phyloP scores from a whole-genome alignment of 2,888 invertebrate species.

The Pseudolycoriella hygida region DNA sequence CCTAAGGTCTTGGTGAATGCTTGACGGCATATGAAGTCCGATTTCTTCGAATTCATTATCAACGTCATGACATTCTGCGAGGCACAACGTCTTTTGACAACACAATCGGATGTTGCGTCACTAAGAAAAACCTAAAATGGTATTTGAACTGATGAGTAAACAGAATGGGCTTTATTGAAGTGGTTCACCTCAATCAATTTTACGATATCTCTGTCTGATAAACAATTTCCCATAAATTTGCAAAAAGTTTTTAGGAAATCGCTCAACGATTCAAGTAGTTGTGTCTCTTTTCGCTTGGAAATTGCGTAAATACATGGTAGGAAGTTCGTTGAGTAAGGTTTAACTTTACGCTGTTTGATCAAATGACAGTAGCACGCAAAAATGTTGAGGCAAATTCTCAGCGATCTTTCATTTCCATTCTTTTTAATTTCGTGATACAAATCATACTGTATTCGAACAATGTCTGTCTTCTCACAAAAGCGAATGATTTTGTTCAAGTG shows the following conservation, averaged over 20 bases:
- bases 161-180: too few species aligned
- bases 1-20: conserved; percentile 25
- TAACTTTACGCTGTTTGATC: conserved; percentile 59
- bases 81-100: conserved; percentile 65
- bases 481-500: conserved; percentile 62
- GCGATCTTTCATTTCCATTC: conserved; percentile 43
- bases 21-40: conserved; percentile 33
- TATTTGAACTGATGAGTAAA: conserved; percentile 5
- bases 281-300: conserved; percentile 43
- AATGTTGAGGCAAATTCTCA: conserved; percentile 57
- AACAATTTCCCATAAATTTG: conserved; percentile 23
- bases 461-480: conserved; percentile 44
- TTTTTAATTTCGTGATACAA: conserved; percentile 67
- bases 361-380: conserved; percentile 59
- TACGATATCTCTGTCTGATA: conserved; percentile 25
- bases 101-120: conserved; percentile 33
- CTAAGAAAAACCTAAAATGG: conserved; percentile 26
- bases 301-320: conserved; percentile 57
- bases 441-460: conserved; percentile 59
- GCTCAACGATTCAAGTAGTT: conserved; percentile 23
- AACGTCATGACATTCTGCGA: conserved; percentile 64
- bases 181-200: conserved; percentile 24
- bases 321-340: conserved; percentile 57
- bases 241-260: conserved; percentile 26
- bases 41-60: conserved; percentile 60